phyloP scores from a whole-genome alignment of 2,888 invertebrate genomes.

The Oxyteleia sp. region DNA sequence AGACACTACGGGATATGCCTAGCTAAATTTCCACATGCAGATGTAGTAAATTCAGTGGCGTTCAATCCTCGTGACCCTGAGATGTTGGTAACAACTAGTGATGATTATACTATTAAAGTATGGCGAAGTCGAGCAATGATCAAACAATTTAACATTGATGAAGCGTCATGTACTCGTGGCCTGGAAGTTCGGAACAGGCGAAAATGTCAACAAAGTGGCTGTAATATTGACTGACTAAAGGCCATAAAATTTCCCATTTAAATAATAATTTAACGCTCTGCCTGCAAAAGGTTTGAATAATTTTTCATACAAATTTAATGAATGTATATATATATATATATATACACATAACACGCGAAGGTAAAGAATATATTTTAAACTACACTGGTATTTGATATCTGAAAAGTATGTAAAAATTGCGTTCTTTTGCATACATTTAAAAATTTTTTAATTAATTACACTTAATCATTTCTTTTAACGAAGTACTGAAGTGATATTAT shows the following conservation, averaged over 20 bases:
- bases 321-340: no score
- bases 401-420: no score
- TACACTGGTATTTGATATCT: no score
- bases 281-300: background rate
- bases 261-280: conserved; percentile 53
- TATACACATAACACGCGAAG: no score
- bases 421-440: no score
- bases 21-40: conserved; percentile 92
- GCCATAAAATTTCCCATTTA: conserved; percentile 85
- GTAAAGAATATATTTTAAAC: no score
- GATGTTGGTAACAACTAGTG: conserved; percentile 94
- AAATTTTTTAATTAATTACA: no score
- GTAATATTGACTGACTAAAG: conserved; percentile 85
- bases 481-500: no score
- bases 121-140: conserved; percentile 88
- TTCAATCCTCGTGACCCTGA: conserved; percentile 94
- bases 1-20: conserved; percentile 94
- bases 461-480: no score
- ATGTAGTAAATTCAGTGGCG: conserved; percentile 95
- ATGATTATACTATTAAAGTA: conserved; percentile 93
- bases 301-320: no score
- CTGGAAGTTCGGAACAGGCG: conserved; percentile 87
- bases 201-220: conserved; percentile 82
- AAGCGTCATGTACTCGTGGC: conserved; percentile 86
- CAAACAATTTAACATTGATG: conserved; percentile 87